Evolutionary conservation across 1,140 invertebrate genomes (phyloP).

Genomic region (Arion vulgaris): DNA sequence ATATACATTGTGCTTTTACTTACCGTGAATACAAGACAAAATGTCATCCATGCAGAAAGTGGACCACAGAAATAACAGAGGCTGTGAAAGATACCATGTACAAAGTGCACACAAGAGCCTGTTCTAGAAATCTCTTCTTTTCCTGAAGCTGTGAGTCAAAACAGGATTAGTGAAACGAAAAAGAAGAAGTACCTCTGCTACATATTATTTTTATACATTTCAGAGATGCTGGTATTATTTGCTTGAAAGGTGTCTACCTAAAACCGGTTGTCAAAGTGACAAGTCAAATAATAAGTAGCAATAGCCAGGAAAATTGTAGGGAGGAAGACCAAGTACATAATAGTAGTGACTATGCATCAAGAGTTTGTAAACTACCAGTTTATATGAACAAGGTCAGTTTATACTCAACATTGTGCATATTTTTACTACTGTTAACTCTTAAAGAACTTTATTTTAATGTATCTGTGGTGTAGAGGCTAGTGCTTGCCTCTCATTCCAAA

Average conservation of each 20-base stretch:
- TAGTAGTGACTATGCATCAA: conserved; percentile 22
- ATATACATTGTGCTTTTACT: too few relatives aligned
- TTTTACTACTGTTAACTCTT: neutral
- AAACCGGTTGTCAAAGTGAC: conserved; percentile 35
- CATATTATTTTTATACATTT: neutral
- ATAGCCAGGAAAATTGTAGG: neutral
- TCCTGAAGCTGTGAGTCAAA: too few relatives aligned
- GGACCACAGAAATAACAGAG: too few relatives aligned
- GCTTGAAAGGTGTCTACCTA: conserved; percentile 37
- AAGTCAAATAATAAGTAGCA: neutral
- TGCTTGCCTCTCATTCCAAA: too few relatives aligned
- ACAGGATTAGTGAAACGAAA: too few relatives aligned
- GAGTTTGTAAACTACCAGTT: conserved; percentile 60
- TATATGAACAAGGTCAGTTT: conserved; percentile 67
- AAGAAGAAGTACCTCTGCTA: too few relatives aligned
- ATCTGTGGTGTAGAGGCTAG: too few relatives aligned
- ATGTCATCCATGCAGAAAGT: too few relatives aligned
- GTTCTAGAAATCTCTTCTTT: too few relatives aligned
- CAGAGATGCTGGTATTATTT: conserved; percentile 9
- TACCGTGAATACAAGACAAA: too few relatives aligned
- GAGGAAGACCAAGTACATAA: neutral
- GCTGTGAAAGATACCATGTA: too few relatives aligned
- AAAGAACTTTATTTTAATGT: neutral
- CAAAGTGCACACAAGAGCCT: too few relatives aligned
- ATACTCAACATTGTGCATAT: neutral